phyloP scores from a whole-genome alignment of 2,113 vertebrate genomes.

The Apodemus speciosus region DNA sequence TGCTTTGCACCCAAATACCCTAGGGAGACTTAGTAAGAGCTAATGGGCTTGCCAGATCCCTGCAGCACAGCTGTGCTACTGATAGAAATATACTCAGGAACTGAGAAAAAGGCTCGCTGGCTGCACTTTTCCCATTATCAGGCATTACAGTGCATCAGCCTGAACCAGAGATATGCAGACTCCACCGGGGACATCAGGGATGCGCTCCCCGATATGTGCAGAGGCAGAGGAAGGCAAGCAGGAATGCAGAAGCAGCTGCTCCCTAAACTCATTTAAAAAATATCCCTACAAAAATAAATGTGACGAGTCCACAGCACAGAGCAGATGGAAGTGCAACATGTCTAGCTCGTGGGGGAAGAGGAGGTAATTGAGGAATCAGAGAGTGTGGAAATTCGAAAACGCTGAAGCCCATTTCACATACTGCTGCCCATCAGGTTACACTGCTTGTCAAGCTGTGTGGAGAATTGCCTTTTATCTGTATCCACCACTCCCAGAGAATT shows the following conservation, averaged over 20 bases:
- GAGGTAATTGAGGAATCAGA: conserved; percentile 29
- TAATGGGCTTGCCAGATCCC: conserved; percentile 14
- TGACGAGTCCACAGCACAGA: conserved; percentile 56
- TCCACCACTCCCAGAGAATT: conserved; percentile 35
- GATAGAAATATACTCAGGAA: background rate
- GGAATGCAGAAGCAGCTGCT: conserved; percentile 66
- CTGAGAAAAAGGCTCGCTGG: conserved; percentile 11
- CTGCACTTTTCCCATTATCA: conserved; percentile 56
- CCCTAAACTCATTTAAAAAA: conserved; percentile 50
- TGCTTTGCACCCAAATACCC: conserved; percentile 5
- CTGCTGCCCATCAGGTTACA: conserved; percentile 35
- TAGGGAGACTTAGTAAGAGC: conserved; percentile 14
- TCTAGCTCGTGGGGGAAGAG: conserved; percentile 45
- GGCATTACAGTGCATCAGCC: conserved; percentile 45
- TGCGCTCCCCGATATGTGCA: background rate
- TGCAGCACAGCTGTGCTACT: conserved; percentile 44
- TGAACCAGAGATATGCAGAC: conserved; percentile 52
- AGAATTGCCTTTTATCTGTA: conserved; percentile 43
- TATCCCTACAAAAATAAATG: conserved; percentile 54
- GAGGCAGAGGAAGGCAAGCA: conserved; percentile 43
- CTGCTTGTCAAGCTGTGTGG: conserved; percentile 1
- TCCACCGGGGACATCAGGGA: conserved; percentile 50
- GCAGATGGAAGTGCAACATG: conserved; percentile 63
- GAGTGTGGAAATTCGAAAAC: conserved; percentile 26
- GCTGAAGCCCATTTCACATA: conserved; percentile 9